Evolutionary conservation across 2,113 vertebrate species (phyloP), one percentile per base, ranked within the genome.

Genomic region (Eolophus roseicapilla): DNA sequence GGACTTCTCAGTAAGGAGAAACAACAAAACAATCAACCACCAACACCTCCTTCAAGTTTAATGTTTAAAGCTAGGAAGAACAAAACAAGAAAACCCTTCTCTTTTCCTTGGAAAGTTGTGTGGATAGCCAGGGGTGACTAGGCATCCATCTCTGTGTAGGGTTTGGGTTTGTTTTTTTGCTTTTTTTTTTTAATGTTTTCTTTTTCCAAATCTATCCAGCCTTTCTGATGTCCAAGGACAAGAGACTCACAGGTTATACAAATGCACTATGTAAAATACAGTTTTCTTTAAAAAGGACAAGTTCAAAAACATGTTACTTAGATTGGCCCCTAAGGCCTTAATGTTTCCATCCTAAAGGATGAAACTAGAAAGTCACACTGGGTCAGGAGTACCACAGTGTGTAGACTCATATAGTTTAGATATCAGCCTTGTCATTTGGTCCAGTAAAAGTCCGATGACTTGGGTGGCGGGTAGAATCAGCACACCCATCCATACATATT

Each of bases 221-320:
- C 24, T 41, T 39, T 35, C 29, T 69, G 31, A 3, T 7, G 7
- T 9, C 39, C 19, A 6, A n/a, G 19, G 37, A 19, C 39, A 49
- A 0, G 2, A 25, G 3, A 6, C 11, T 46, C 37, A n/a, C 8
- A 11, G 28, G 23, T 33, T 29, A 19, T 6, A 13, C 28, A 28
- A 0, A 2, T 10, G 11, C 9, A 17, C 28, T 53, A 5, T 0
- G 1, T 5, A 33, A 67, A 21, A 31, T 12, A 41, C 4, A 8
- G 27, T 20, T 31, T 64, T 24, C 6, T 29, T 47, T 16, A 11
- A 44, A 62, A 35, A 3, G 8, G 31, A 33, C 4, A 24, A 78
- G 9, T 27, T 46, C 29, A 47, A 23, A 71, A 37, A 13, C 1
- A 2, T 23, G 31, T 2, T 28, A 47, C 24, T 52, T 31, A 17